A percentile compares a stretch with the other conserved stretches of the same genome.
These are phyloP conservation scores for Leptodirus hochenwartii DNA, from an alignment of 2,888 invertebrate genomes.

Conservation along the genomic window DNA sequence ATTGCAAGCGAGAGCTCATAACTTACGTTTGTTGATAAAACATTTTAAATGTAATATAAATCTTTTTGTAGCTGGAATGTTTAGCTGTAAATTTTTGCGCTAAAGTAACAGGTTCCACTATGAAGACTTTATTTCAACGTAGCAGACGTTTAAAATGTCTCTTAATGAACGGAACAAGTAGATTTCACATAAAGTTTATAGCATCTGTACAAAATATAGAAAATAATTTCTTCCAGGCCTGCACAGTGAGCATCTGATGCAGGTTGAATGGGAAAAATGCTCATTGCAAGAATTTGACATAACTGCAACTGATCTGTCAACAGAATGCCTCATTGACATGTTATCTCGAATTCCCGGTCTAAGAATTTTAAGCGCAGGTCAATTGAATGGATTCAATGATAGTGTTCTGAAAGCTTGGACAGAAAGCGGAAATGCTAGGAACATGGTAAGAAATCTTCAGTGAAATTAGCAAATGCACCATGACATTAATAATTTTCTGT, in stretches of 20 bases:
- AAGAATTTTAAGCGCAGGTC: slow-evolving; percentile 84
- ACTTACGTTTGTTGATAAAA: no score
- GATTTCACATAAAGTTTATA: no score
- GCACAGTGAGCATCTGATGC: slow-evolving; percentile 81
- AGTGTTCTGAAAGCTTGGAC: slow-evolving; percentile 82
- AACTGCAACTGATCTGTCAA: slow-evolving; percentile 88
- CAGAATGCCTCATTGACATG: slow-evolving; percentile 87
- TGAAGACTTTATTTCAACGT: slow-evolving; percentile 84
- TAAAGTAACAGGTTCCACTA: slow-evolving; percentile 89
- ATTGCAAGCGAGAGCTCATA: no score
- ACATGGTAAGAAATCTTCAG: slow-evolving; percentile 21
- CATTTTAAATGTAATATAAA: no score
- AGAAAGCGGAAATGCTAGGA: slow-evolving; percentile 61
- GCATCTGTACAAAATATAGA: slow-evolving; percentile 5
- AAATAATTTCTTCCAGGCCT: slow-evolving; percentile 39
- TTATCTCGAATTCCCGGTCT: slow-evolving; percentile 70
- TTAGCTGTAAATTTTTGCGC: slow-evolving; percentile 93
- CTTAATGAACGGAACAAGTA: slow-evolving; percentile 94
- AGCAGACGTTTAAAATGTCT: slow-evolving; percentile 83
- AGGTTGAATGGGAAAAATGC: slow-evolving; percentile 93
- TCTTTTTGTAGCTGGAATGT: slow-evolving; percentile 64
- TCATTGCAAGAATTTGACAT: slow-evolving; percentile 91
- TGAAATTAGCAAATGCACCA: neutral
- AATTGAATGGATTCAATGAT: slow-evolving; percentile 95
- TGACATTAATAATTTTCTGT: neutral